Evolutionary conservation across 1,140 invertebrate species (phyloP), one percentile per base, ranked within the genome.

Genomic region (Campoletis sonorensis): DNA sequence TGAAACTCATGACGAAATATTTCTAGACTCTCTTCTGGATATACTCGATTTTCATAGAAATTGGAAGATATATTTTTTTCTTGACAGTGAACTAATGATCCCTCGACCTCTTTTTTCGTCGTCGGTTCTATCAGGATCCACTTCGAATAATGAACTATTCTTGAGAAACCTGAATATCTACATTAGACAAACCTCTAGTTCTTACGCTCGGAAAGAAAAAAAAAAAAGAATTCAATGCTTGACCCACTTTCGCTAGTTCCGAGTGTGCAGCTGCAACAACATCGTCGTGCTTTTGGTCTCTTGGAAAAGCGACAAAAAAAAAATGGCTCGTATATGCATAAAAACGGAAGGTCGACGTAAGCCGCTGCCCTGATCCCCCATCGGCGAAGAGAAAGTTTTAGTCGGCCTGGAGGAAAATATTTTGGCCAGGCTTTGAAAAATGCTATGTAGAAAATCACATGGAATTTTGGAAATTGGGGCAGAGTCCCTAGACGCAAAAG

Each of bases 211-310:
- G 78, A 51, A 82, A 79, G 68, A 75, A 64, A 15, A 73, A 58
- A 83, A 77, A 82, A 85, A 83, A 77, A 82, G 84, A 82, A 85
- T 82, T 79, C 67, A 80, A 84, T 84, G 85, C 77, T 80, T 84
- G 81, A 82, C 83, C 87, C 81, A 89, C 86, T 87, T 89, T 89
- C 87, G 81, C 86, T 82, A 30, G 30, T 33, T 30, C 67, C 30
- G 33, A 33, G 67, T 26, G 61, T 26, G 23, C 30, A 70, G 67
- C 67, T 70, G 30, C 33, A 27, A 33, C 1, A 18, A 33, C 10
- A 70, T 11, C 8, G 61, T 64, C 23, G 54, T 33, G 67, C 13
- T 70, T 70, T 33, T 70, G 67, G 67, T 1, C 67, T 70, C 67
- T 70, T 4, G 67, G 67, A n/a, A 70, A 33, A 18, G 1, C 21